phyloP scores from a whole-genome alignment of 2,888 invertebrate species.

The Ichneumon xanthorius region DNA sequence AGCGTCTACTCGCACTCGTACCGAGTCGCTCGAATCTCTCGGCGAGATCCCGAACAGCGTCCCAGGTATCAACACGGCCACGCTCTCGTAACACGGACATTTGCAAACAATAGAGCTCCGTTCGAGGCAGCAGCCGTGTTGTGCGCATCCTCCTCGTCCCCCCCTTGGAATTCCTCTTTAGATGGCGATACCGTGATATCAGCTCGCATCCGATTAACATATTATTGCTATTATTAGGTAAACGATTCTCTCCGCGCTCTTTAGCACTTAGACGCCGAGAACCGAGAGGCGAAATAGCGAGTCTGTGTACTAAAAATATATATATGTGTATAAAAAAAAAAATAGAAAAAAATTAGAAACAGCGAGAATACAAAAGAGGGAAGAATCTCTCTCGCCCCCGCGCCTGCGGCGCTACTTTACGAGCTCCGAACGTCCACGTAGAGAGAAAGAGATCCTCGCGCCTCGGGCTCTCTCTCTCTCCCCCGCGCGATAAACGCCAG shows the following conservation, averaged over 20 bases:
- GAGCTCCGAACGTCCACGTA: conserved; percentile 43
- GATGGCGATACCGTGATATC: conserved; percentile 82
- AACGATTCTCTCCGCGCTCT: conserved; percentile 76
- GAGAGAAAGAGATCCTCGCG: conserved; percentile 34
- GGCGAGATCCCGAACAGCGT: conserved; percentile 1
- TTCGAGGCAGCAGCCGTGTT: conserved; percentile 57
- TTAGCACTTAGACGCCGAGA: conserved; percentile 16
- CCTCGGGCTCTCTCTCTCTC: conserved; percentile 31
- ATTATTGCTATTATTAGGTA: conserved; percentile 85
- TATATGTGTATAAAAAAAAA: background rate
- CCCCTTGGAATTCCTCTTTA: conserved; percentile 81
- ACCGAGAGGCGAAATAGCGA: background rate
- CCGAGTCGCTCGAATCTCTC: conserved; percentile 16
- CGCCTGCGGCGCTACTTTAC: conserved; percentile 63
- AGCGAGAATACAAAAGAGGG: conserved; percentile 42
- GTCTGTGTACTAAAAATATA: no score
- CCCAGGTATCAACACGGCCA: conserved; percentile 65
- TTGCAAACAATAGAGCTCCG: conserved; percentile 83
- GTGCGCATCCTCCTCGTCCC: background rate
- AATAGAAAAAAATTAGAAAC: background rate
- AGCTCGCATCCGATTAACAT: conserved; percentile 82
- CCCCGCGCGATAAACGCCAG: conserved; percentile 45
- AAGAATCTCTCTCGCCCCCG: conserved; percentile 61
- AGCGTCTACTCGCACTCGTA: background rate
- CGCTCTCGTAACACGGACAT: conserved; percentile 76